Evolutionary conservation across 2,797 vertebrate species (phyloP).

Genomic region (Tokudaia tokunoshimensis): DNA sequence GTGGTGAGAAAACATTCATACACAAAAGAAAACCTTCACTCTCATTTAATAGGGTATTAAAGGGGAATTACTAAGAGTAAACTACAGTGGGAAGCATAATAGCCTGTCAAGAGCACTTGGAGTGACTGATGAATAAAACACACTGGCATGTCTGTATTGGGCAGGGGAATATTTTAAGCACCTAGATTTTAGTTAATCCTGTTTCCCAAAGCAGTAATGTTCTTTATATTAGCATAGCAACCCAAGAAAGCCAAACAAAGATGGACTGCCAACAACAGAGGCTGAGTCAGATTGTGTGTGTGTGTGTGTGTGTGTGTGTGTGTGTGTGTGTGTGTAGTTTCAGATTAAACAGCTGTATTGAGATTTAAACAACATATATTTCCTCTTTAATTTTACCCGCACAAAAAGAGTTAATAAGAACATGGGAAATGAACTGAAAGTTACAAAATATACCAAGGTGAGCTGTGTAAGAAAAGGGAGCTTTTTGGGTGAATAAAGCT

Average conservation of each 20-base stretch:
- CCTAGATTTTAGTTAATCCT: conserved; percentile 66
- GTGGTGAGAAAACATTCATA: not conserved
- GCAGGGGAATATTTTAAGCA: conserved; percentile 44
- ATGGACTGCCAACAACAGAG: not conserved
- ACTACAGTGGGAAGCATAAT: not conserved
- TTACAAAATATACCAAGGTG: not conserved
- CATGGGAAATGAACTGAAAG: not conserved
- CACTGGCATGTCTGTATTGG: conserved; percentile 52
- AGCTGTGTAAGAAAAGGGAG: not conserved
- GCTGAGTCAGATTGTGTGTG: not conserved
- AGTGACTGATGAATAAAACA: conserved; percentile 69
- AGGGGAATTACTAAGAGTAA: not conserved
- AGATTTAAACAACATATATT: not conserved
- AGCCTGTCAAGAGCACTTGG: not conserved
- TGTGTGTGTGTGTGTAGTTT: not conserved
- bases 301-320: not conserved
- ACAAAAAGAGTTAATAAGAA: not conserved
- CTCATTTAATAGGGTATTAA: conserved; percentile 1
- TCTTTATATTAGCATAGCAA: conserved; percentile 9
- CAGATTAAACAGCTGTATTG: not conserved
- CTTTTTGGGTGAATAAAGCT: not conserved
- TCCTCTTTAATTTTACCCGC: not conserved
- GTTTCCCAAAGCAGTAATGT: conserved; percentile 28
- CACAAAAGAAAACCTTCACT: conserved; percentile 35
- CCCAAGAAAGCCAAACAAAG: conserved; percentile 7